A percentile compares a stretch with the other conserved stretches of the same genome.
phyloP scores from a whole-genome alignment of 2,888 invertebrate genomes.

The Therioaphis trifolii region DNA sequence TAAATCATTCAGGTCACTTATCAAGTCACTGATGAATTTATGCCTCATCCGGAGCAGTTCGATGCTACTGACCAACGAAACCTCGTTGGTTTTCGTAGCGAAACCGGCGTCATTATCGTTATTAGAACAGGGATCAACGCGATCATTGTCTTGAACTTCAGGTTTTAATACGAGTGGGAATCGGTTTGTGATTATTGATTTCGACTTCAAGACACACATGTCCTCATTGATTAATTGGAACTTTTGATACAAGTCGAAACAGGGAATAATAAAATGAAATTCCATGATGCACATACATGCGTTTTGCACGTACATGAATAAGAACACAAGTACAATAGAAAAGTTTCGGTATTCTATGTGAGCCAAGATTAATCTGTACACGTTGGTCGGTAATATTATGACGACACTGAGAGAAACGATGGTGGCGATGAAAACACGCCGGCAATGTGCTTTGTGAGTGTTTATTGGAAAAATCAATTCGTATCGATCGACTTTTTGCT shows the following conservation, averaged over 20 bases:
- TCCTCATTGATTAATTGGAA: conserved; percentile 41
- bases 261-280: conserved; percentile 28
- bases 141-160: too few species aligned
- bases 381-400: not conserved
- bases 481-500: not conserved
- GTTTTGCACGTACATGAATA: conserved; percentile 59
- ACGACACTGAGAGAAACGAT: not conserved
- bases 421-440: not conserved
- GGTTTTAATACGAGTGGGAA: conserved; percentile 10
- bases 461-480: not conserved
- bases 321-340: not conserved
- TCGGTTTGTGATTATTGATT: not conserved
- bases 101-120: not conserved
- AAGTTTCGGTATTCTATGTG: not conserved
- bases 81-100: not conserved
- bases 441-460: not conserved
- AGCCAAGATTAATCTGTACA: not conserved
- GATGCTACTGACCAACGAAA: not conserved
- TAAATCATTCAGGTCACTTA: not conserved
- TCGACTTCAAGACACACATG: conserved; percentile 11
- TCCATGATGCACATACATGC: conserved; percentile 48
- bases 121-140: not conserved
- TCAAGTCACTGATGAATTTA: not conserved
- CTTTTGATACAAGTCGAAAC: conserved; percentile 10
- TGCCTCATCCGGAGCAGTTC: conserved; percentile 33